Evolutionary conservation across 2,797 vertebrate species (phyloP), one percentile per base, ranked within the genome.

Genomic region (Chloroceryle amazona): DNA sequence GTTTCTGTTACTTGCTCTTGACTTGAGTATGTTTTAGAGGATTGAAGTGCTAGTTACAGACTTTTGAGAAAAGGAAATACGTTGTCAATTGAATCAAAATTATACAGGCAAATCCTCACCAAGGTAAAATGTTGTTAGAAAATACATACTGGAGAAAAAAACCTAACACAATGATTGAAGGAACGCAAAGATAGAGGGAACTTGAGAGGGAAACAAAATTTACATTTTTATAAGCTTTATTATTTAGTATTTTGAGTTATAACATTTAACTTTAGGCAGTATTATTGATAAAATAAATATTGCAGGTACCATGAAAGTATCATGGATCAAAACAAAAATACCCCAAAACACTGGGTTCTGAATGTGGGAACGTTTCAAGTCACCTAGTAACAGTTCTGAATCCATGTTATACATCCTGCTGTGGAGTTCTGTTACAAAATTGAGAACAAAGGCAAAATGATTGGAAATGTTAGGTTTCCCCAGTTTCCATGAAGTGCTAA

Each of bases 1-100:
- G 46, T 71, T 95, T 87, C 63, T 80, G 37, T 68, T 83, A 81
- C 91, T 90, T 91, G n/a, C 78, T 86, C 91, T 95, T 93, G 73
- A 81, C 55, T 95, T 47, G 86, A 81, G 95, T 81, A 46, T 83
- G 37, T 90, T 97, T 95, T 93, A 95, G 51, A 95, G 76, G 71
- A 73, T 25, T 93, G 72, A 94, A 91, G 58, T 73, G 70, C 29
- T 90, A 76, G 75, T 84, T 91, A 71, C 31, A 76, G 51, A 63
- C 41, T 66, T 96, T 52, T 0, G 0, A 90, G 41, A 60, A 86
- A 86, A 88, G 55, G 58, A 83, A 84, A 89, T 75, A 70, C 22
- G 17, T 41, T 91, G n/a, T 66, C 66, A 80, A 35, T 14, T 81
- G 87, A 88, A 75, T 73, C 44, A 71, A 78, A 96, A 94, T 81